These are phyloP conservation scores for Zaprionus capensis DNA, from an alignment of 1,140 invertebrate species.

Conservation along the genomic window DNA sequence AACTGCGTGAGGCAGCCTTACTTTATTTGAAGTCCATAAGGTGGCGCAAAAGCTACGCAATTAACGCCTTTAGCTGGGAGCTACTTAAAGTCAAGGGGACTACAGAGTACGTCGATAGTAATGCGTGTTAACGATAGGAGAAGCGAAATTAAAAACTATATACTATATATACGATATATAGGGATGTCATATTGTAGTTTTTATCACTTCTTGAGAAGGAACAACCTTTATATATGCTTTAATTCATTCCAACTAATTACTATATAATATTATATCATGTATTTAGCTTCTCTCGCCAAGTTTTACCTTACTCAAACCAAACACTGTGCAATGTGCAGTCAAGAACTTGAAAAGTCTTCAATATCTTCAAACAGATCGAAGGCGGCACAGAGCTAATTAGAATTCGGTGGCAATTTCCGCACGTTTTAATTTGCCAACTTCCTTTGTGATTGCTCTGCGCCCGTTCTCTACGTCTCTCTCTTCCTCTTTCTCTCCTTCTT, in stretches of 20 bases:
- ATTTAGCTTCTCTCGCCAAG: too few species aligned
- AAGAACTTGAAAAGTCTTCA: not conserved
- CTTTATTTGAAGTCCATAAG: conserved; percentile 7
- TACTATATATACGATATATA: not conserved
- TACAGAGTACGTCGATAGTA: not conserved
- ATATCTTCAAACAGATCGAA: not conserved
- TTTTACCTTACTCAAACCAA: not conserved
- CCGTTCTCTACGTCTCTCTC: not conserved
- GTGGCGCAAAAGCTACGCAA: not conserved
- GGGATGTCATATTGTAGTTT: too few species aligned
- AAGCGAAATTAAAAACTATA: not conserved
- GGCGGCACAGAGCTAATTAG: conserved; percentile 75
- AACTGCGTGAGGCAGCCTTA: not conserved
- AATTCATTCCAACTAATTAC: too few species aligned
- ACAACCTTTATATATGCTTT: too few species aligned
- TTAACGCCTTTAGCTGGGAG: not conserved
- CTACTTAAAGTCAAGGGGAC: not conserved
- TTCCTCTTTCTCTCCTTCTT: not conserved
- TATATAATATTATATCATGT: too few species aligned
- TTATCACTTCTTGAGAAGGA: too few species aligned
- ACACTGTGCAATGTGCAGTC: not conserved
- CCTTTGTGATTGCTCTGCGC: conserved; percentile 53
- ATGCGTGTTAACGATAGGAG: not conserved
- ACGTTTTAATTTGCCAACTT: conserved; percentile 75
- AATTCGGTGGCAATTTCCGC: conserved; percentile 68